These are phyloP conservation scores for Pelochelys cantorii DNA, from an alignment of 2,797 vertebrate genomes.

Conservation along the genomic window DNA sequence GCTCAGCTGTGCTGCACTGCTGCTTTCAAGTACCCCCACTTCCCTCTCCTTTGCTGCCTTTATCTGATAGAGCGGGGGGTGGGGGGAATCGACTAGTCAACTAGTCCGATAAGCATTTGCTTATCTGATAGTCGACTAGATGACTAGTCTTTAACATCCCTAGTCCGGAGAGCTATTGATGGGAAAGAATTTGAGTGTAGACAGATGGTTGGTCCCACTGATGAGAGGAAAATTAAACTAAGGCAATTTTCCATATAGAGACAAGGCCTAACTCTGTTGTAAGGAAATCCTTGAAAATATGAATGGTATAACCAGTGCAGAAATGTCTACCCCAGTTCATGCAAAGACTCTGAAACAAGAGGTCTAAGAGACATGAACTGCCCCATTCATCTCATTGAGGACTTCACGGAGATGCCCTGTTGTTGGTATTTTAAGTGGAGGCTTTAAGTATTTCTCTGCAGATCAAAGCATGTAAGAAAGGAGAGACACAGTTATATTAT, in stretches of 20 bases:
- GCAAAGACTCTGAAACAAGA: neutral
- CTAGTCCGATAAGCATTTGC: no score
- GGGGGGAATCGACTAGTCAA: no score
- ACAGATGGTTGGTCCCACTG: neutral
- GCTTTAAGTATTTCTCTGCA: neutral
- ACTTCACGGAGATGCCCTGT: neutral
- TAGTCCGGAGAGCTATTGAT: neutral
- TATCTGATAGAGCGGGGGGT: no score
- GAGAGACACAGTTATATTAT: neutral
- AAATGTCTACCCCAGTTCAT: neutral
- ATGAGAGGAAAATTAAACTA: neutral
- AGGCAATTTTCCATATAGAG: neutral
- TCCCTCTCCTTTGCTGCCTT: no score
- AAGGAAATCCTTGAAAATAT: neutral
- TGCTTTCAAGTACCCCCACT: no score
- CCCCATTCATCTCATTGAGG: no score
- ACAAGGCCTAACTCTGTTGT: neutral
- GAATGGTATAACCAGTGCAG: neutral
- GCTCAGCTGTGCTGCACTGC: no score
- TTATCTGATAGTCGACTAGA: no score
- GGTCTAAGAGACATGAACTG: neutral
- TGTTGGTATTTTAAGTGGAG: neutral
- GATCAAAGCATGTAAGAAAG: neutral
- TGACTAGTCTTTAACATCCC: no score
- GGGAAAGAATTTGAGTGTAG: neutral